phyloP scores from a whole-genome alignment of 2,888 invertebrate genomes.

The Autographa pulchrina region DNA sequence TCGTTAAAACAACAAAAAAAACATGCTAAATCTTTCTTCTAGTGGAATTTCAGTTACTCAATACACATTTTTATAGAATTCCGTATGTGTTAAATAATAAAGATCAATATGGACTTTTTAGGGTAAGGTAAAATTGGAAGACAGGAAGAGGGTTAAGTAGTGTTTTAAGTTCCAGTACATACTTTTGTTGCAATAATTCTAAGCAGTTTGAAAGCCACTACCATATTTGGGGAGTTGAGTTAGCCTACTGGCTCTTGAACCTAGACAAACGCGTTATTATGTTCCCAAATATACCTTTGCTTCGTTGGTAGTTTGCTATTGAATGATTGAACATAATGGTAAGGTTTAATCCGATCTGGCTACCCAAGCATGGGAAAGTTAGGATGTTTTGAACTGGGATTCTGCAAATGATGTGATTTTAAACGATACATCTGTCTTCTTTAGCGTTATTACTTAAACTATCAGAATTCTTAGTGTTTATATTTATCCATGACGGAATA shows the following conservation, averaged over 20 bases:
- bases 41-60: too few species aligned
- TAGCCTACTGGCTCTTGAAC: constrained; percentile 4
- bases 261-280: background rate
- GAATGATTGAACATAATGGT: background rate
- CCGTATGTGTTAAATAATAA: too few species aligned
- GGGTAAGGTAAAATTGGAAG: too few species aligned
- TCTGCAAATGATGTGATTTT: background rate
- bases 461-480: too few species aligned
- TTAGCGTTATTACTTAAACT: too few species aligned
- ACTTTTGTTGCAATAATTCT: constrained; percentile 3
- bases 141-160: too few species aligned
- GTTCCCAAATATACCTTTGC: background rate
- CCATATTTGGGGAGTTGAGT: background rate
- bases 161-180: background rate
- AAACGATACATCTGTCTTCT: too few species aligned
- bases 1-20: too few species aligned
- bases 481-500: too few species aligned
- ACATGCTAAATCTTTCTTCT: too few species aligned
- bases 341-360: background rate
- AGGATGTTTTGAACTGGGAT: background rate
- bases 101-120: too few species aligned
- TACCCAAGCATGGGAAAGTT: background rate
- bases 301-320: background rate
- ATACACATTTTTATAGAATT: too few species aligned
- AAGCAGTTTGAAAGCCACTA: constrained; percentile 4